A percentile compares a stretch with the other conserved stretches of the same genome.
Conservation (phyloP, 2,888 invertebrate species). For the Neocrepidodera transversa region DNA sequence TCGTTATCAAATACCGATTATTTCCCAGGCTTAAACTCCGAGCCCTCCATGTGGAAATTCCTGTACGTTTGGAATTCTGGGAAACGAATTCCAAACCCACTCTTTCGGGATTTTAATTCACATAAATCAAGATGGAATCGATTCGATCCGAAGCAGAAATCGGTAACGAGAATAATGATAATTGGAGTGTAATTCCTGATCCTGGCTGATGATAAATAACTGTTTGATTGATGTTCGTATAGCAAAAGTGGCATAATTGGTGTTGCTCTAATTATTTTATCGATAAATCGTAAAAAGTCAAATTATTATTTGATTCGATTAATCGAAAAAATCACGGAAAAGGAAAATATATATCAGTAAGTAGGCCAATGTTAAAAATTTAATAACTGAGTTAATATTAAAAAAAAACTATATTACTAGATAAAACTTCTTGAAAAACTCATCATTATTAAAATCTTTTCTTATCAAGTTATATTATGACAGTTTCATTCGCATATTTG, state of each 20-base stretch:
- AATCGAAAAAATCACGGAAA: too few relatives aligned
- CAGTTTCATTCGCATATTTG: too few relatives aligned
- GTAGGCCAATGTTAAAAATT: too few relatives aligned
- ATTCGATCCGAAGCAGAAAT: constrained; percentile 24
- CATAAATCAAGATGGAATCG: constrained; percentile 27
- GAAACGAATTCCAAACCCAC: constrained; percentile 11
- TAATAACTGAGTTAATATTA: too few relatives aligned
- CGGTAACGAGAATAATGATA: constrained; percentile 24
- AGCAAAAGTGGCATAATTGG: constrained; percentile 8
- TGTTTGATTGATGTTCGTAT: constrained; percentile 17
- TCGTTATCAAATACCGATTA: constrained; percentile 16
- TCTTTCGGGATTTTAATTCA: constrained; percentile 20
- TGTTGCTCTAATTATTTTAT: background rate
- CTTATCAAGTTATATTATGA: too few relatives aligned
- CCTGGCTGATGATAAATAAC: constrained; percentile 21
- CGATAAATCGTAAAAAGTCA: background rate
- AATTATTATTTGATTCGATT: too few relatives aligned
- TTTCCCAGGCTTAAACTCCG: background rate
- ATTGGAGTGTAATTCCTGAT: constrained; percentile 29
- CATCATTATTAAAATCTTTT: too few relatives aligned
- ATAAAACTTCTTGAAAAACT: too few relatives aligned
- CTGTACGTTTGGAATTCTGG: background rate
- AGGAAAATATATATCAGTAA: too few relatives aligned
- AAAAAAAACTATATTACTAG: too few relatives aligned
- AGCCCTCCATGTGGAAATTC: background rate